Evolutionary conservation across 1,140 invertebrate species (phyloP).

Genomic region (Thaumatotibia leucotreta): DNA sequence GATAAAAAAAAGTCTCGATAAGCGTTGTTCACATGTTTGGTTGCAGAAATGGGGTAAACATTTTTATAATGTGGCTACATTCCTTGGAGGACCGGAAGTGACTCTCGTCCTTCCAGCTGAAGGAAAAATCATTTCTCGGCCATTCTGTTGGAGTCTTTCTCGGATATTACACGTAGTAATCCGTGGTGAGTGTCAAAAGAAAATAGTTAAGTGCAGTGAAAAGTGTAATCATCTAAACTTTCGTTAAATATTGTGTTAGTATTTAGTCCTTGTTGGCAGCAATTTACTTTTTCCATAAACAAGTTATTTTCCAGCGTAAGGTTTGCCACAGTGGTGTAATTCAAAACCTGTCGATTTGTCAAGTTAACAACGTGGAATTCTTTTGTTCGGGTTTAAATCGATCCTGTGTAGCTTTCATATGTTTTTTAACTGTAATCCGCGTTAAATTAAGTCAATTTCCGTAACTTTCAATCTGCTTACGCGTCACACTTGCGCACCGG

Average conservation of each 20-base stretch:
- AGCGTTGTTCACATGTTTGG: neutral
- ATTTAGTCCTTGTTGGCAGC: neutral
- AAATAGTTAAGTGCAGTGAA: slow-evolving; percentile 61
- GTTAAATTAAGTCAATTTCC: slow-evolving; percentile 29
- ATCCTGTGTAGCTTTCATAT: neutral
- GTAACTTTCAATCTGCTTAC: slow-evolving; percentile 59
- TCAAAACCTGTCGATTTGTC: slow-evolving; percentile 17
- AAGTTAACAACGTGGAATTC: slow-evolving; percentile 1
- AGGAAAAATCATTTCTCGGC: slow-evolving; percentile 72
- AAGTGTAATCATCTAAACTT: slow-evolving; percentile 37
- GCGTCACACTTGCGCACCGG: slow-evolving; percentile 65
- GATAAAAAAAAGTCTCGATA: no score
- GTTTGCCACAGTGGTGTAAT: slow-evolving; percentile 32
- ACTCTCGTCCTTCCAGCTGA: slow-evolving; percentile 51
- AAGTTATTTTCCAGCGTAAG: slow-evolving; percentile 8
- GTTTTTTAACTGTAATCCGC: neutral
- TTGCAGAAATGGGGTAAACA: slow-evolving; percentile 18
- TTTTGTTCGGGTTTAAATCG: slow-evolving; percentile 26
- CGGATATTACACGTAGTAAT: slow-evolving; percentile 69
- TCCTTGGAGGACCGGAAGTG: slow-evolving; percentile 44
- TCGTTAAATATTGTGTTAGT: slow-evolving; percentile 25
- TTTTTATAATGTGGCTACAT: slow-evolving; percentile 33
- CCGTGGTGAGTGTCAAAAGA: slow-evolving; percentile 73
- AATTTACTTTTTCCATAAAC: neutral
- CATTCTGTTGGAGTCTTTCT: slow-evolving; percentile 77